Evolutionary conservation across 2,113 vertebrate genomes (phyloP), one percentile per base, ranked within the genome.

Genomic region (Brachyistius frenatus): DNA sequence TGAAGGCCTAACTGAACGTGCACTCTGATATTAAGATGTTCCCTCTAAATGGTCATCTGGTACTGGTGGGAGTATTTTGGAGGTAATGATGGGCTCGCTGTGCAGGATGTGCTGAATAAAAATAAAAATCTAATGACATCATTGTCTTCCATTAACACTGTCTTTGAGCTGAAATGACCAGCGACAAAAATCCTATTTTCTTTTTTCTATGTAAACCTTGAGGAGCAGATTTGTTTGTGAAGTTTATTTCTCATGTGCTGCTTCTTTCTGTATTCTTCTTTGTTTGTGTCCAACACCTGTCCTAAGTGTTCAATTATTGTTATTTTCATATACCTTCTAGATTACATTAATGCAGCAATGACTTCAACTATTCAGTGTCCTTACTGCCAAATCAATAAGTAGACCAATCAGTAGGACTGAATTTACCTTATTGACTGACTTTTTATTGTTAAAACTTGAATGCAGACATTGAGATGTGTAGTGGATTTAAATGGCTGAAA

Each of bases 71-170:
- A 83, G 56, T 70, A 70, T 35, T 82, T 72, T 14, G 44, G 46
- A 81, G 37, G 56, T 66, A 70, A 67, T 50, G 7, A 60, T 46
- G 50, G 41, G 11, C 33, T 53, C 50, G 30, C 13, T 32, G 67
- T 61, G 47, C 70, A 72, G 57, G 39, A 56, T 79, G 65, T 72
- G 39, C 62, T 63, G 57, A 73, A 56, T 68, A 44, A 46, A 78
- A 69, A 80, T 76, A 67, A 64, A 67, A 64, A 78, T 65, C 53
- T 31, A 47, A 5, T 58, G 57, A 81, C 52, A 47, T 79, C 67
- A 66, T 53, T 80, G 57, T 60, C 69, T 69, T 70, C 30, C 57
- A 10, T 62, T 31, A 53, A 31, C 37, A 5, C 14, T 55, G 16
- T 63, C 35, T 75, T 54, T 15, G 47, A 73, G 77, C 46, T 84